Evolutionary conservation across 2,888 invertebrate genomes (phyloP), one percentile per base, ranked within the genome.

Genomic region (Euclidia mi): DNA sequence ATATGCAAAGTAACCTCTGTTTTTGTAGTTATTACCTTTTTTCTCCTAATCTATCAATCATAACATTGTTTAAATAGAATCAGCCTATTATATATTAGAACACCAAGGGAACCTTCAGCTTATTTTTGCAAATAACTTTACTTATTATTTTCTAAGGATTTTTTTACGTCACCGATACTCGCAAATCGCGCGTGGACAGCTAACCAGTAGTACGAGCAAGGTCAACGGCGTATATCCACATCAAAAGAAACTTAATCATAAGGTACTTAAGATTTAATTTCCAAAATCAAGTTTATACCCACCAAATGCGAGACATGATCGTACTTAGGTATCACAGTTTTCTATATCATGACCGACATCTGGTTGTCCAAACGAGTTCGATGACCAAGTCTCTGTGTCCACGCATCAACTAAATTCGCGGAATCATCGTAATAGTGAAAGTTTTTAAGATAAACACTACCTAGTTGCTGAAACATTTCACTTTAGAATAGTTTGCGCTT

Each of bases 381-480:
- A 67, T 67, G 60, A 72, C 71, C 77, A 65, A 56, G 51, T 61
- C 49, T 65, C 55, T 46, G 64, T 65, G 67, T 67, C 67, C 65
- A 49, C 45, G 76, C 69, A 74, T 81, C 76, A 73, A 75, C 65
- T 74, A 80, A 83, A 82, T 85, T 84, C 83, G 71, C 78, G 63
- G 78, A 81, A 82, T 66, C 61, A 65, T 65, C 71, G 75, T 74
- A 80, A 71, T 65, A 85, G 89, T 85, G 90, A 90, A 90, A 89
- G 90, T 85, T 45, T 79, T 78, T 81, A 56, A 65, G 56, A 61
- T 66, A 65, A 72, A 72, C 67, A 62, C 51, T n/a, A n/a, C n/a
- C n/a, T 56, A 56, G 12, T 18, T 63, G 60, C 57, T 52, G 20
- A 41, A 9, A 34, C 14, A 17, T 18, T 43, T 51, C 12, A 44